Evolutionary conservation across 1,140 invertebrate genomes (phyloP), one percentile per base, ranked within the genome.

Genomic region (Brachionus sp.): DNA sequence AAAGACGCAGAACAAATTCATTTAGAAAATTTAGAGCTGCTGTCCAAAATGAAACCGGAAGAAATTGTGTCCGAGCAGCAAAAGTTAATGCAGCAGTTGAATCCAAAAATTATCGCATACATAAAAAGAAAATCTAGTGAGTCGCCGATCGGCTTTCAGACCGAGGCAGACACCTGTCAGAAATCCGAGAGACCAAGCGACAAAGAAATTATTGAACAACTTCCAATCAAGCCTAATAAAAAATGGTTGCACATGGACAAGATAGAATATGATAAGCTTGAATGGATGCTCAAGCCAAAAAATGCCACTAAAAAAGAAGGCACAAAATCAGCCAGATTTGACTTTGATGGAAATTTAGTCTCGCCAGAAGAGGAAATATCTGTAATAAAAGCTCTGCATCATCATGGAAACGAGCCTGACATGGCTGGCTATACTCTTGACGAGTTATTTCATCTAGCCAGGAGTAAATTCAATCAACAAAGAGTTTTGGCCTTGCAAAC

Each of bases 361-460:
- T 75, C 85, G 7, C 85, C 84, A 75, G 88, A 91, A 16, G 90
- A 92, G 53, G 91, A 93, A 84, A 90, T 88, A 86, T 88, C 89
- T 86, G 89, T 91, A 19, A 91, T 91, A 37, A 86, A 91, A 77
- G 92, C 92, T 64, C 89, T 97, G 5, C 94, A 95, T 90, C 93
- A 96, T 89, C 95, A 97, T 88, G 95, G 95, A 1, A 93, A 95
- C 85, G 95, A 97, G 88, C 93, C 94, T 25, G 93, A 95, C 85
- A 91, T 95, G 77, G 87, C 95, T 16, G 95, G 95, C 0, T 97
- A 97, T 86, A 93, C 93, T 1, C 86, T 97, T 2, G 93, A 93
- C 85, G 95, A 97, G 90, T 88, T 97, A 0, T 92, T 95, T 86
- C 92, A 93, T 84, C 87, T 96, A 3, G 90, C 86, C 91, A 92